Evolutionary conservation across 2,113 vertebrate genomes (phyloP), one percentile per base, ranked within the genome.

Genomic region (Lophotis ruficrista): DNA sequence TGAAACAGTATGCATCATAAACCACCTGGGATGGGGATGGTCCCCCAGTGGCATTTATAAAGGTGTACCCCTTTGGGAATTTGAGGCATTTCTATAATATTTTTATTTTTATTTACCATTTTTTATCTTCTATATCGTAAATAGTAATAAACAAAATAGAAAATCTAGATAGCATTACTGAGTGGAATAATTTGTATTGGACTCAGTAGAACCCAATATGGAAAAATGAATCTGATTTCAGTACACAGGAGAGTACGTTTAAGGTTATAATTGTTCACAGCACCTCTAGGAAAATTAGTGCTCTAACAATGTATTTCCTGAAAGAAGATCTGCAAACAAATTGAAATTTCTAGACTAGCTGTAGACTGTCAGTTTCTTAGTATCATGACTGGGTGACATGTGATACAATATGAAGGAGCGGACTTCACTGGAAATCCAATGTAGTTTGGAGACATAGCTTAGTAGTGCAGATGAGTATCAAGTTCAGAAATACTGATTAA

Each of bases 331-430:
- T 60, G 41, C 21, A 70, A 60, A 60, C 6, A 66, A 66, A 70
- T 27, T 51, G 23, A 54, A 65, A 61, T 33, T 77, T 50, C 3
- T 15, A n/a, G 13, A 25, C 53, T 61, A 45, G 68, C 18, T 79
- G 37, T 47, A 25, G 23, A 37, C 41, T 60, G 23, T 38, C 2
- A 0, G 5, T 30, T 12, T n/a, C 38, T 71, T 1, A 0, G 23
- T 48, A 83, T 66, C 45, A 28, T 28, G 37, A 25, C 5, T 65
- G 12, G 22, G 12, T 76, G 19, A 35, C 9, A 22, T 18, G 23
- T 22, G 19, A 37, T 61, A 31, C 23, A 61, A 61, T 2, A 72
- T 7, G 21, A 72, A 79, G 25, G 12, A 71, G 11, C 11, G 77
- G 31, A 38, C 28, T 25, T 38, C 48, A 65, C 30, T 41, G 11